These are phyloP conservation scores for Phyto melanocephala DNA, from an alignment of 2,888 invertebrate genomes.

Conservation along the genomic window DNA sequence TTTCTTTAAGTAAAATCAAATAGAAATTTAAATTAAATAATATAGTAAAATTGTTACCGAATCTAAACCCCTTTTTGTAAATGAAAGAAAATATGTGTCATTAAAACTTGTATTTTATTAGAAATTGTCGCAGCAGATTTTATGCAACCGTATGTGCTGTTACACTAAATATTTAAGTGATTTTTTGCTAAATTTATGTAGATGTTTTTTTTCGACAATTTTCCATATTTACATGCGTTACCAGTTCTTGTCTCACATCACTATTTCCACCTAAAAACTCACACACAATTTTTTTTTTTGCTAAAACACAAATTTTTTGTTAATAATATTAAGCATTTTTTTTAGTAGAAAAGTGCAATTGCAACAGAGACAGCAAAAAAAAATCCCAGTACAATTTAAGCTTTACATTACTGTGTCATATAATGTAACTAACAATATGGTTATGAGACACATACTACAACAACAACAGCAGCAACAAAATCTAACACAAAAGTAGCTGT, in stretches of 20 bases:
- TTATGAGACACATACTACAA: constrained; percentile 50
- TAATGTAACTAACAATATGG: constrained; percentile 58
- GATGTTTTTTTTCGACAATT: neutral
- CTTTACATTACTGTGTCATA: constrained; percentile 62
- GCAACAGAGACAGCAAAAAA: neutral
- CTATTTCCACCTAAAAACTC: too few relatives aligned
- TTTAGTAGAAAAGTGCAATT: neutral
- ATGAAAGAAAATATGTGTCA: neutral
- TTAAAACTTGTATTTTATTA: constrained; percentile 16
- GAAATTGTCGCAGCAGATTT: constrained; percentile 14
- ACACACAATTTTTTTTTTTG: constrained; percentile 6
- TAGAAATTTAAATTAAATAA: too few relatives aligned
- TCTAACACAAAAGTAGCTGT: neutral
- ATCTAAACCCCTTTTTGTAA: constrained; percentile 6
- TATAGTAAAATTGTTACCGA: neutral
- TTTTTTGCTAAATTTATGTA: neutral
- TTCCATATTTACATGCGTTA: constrained; percentile 34
- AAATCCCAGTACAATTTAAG: constrained; percentile 50
- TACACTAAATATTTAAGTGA: constrained; percentile 4
- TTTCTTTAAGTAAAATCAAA: too few relatives aligned
- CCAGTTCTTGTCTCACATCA: neutral
- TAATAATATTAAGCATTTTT: neutral
- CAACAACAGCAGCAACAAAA: constrained; percentile 19
- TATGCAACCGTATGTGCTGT: too few relatives aligned
- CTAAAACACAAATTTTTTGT: too few relatives aligned